These are phyloP conservation scores for Cuculus canorus DNA, from an alignment of 2,797 vertebrate species.

Conservation along the genomic window DNA sequence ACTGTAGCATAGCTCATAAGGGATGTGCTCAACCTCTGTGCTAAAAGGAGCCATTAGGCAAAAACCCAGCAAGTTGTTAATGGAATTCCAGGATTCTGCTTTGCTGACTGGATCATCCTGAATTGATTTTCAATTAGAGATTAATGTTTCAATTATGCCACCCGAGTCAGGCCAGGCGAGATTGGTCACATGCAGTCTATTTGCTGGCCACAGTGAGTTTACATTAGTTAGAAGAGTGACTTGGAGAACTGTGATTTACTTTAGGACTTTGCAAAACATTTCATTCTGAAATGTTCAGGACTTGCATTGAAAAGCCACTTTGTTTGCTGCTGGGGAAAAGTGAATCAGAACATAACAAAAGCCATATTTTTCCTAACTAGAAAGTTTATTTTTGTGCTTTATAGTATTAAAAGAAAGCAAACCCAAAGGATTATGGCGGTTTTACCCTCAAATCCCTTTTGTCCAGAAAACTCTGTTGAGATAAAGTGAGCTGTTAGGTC, in stretches of 20 bases:
- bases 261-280: slow-evolving; percentile 19
- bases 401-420: slow-evolving; percentile 59
- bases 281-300: slow-evolving; percentile 31
- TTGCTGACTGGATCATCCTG: not conserved
- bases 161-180: not conserved
- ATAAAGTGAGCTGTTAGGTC: slow-evolving; percentile 21
- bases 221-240: not conserved
- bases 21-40: not conserved
- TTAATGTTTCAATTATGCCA: not conserved
- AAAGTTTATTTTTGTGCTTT: slow-evolving; percentile 65
- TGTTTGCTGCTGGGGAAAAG: slow-evolving; percentile 57
- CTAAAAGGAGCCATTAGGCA: not conserved
- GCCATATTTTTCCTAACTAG: slow-evolving; percentile 60
- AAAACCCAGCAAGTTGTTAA: not conserved
- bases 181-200: not conserved
- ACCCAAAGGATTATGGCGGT: slow-evolving; percentile 46
- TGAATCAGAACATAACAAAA: slow-evolving; percentile 71
- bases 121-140: not conserved
- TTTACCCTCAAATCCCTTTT: slow-evolving; percentile 55
- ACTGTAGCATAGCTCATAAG: not conserved
- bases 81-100: not conserved
- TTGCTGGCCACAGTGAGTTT: not conserved
- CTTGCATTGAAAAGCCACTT: slow-evolving; percentile 55
- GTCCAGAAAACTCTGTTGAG: slow-evolving; percentile 50
- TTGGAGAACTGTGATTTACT: slow-evolving; percentile 20